phyloP scores from a whole-genome alignment of 2,113 vertebrate species.

The Hypanus sabinus region DNA sequence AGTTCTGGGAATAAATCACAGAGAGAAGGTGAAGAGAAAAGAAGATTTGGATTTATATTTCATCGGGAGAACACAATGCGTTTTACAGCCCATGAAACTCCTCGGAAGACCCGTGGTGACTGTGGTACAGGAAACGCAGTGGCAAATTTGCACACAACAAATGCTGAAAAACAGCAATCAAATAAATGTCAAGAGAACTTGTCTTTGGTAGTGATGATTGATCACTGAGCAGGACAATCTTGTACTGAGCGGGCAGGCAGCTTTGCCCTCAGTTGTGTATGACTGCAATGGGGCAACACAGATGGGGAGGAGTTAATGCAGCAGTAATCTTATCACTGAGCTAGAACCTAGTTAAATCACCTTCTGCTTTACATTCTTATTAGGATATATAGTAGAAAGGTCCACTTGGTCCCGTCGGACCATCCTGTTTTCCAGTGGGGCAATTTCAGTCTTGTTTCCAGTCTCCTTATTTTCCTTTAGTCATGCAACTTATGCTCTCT shows the following conservation, averaged over 20 bases:
- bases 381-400: no score
- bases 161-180: neutral
- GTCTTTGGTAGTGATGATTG: neutral
- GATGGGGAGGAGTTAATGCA: no score
- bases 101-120: neutral
- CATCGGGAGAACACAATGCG: neutral
- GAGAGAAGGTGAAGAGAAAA: neutral
- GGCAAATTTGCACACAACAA: neutral
- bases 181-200: neutral
- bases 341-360: no score
- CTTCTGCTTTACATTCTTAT: no score
- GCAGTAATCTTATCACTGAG: no score
- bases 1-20: neutral
- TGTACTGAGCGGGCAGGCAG: neutral
- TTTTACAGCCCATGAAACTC: neutral
- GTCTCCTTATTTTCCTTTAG: no score
- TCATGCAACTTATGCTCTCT: no score
- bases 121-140: neutral
- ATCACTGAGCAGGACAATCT: neutral
- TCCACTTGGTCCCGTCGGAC: no score
- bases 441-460: no score
- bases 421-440: no score
- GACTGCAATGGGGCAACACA: no score
- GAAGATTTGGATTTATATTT: neutral
- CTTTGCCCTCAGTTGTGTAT: neutral